A percentile compares a stretch with the other conserved stretches of the same genome.
These are phyloP conservation scores for Nomada lathburiana DNA, from an alignment of 2,888 invertebrate species.

Conservation along the genomic window DNA sequence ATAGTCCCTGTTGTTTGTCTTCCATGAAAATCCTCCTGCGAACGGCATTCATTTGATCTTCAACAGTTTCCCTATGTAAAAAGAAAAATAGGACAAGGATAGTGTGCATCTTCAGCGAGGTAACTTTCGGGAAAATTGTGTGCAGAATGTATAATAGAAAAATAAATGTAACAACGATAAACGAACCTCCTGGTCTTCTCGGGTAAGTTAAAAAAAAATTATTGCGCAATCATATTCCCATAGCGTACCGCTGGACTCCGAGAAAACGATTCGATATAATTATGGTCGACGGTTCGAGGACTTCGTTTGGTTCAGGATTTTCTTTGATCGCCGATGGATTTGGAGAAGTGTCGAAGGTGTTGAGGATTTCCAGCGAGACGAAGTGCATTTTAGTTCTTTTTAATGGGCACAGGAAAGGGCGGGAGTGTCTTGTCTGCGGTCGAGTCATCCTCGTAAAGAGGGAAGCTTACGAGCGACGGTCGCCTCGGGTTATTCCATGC, in stretches of 20 bases:
- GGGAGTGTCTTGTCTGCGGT: constrained; percentile 80
- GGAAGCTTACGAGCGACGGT: constrained; percentile 83
- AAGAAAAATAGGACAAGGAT: constrained; percentile 20
- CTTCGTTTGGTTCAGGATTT: too few relatives aligned
- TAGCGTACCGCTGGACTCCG: too few relatives aligned
- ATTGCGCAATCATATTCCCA: too few relatives aligned
- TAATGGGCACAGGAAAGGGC: constrained; percentile 69
- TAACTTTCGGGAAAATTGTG: neutral
- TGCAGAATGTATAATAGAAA: neutral
- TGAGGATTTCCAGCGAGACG: constrained; percentile 68
- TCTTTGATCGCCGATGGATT: neutral
- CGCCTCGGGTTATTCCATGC: constrained; percentile 70
- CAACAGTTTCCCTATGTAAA: constrained; percentile 9
- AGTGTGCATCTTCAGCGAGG: neutral
- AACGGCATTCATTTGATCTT: neutral
- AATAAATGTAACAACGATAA: neutral
- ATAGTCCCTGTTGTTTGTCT: constrained; percentile 44
- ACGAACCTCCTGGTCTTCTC: too few relatives aligned
- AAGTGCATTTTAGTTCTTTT: constrained; percentile 65
- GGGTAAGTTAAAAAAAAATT: too few relatives aligned
- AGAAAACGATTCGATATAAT: too few relatives aligned
- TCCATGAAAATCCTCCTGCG: neutral
- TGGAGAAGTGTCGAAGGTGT: constrained; percentile 51
- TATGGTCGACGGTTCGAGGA: too few relatives aligned
- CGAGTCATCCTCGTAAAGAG: constrained; percentile 84